A percentile compares a stretch with the other conserved stretches of the same genome.
Evolutionary conservation across 2,888 invertebrate species (phyloP).

Genomic region (Pyrochroa serraticornis): DNA sequence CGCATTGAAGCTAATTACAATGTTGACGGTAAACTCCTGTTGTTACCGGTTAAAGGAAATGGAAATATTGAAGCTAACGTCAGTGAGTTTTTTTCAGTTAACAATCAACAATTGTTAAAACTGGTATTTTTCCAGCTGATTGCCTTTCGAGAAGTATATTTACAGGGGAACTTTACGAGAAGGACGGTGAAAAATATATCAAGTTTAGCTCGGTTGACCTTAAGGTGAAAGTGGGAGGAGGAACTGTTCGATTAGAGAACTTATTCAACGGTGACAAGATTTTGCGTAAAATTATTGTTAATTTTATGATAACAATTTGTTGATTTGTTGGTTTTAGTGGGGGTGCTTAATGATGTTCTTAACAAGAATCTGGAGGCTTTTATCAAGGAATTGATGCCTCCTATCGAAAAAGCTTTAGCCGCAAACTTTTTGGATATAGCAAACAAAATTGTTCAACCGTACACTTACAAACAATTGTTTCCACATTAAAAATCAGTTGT

Average conservation of each 20-base stretch:
- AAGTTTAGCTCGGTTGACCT: conserved; percentile 57
- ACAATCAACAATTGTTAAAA: not conserved
- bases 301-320: not conserved
- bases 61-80: conserved; percentile 63
- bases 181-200: conserved; percentile 57
- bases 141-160: conserved; percentile 43
- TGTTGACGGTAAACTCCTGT: conserved; percentile 61
- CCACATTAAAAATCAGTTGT: conserved; percentile 48
- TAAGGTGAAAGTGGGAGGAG: conserved; percentile 59
- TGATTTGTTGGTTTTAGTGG: conserved; percentile 49
- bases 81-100: conserved; percentile 54
- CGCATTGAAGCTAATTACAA: conserved; percentile 61
- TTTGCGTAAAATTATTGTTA: conserved; percentile 53
- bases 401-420: conserved; percentile 60
- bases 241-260: conserved; percentile 59
- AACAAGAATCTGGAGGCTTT: conserved; percentile 64
- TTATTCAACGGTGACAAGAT: conserved; percentile 63
- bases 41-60: conserved; percentile 62
- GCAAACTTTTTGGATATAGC: conserved; percentile 58
- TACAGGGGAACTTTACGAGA: conserved; percentile 50
- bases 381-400: conserved; percentile 61
- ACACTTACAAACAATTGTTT: conserved; percentile 61
- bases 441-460: conserved; percentile 60
- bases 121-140: conserved; percentile 46
- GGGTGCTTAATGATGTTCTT: conserved; percentile 63